Evolutionary conservation across 2,113 vertebrate species (phyloP), one percentile per base, ranked within the genome.

Genomic region (Antigone vipio): DNA sequence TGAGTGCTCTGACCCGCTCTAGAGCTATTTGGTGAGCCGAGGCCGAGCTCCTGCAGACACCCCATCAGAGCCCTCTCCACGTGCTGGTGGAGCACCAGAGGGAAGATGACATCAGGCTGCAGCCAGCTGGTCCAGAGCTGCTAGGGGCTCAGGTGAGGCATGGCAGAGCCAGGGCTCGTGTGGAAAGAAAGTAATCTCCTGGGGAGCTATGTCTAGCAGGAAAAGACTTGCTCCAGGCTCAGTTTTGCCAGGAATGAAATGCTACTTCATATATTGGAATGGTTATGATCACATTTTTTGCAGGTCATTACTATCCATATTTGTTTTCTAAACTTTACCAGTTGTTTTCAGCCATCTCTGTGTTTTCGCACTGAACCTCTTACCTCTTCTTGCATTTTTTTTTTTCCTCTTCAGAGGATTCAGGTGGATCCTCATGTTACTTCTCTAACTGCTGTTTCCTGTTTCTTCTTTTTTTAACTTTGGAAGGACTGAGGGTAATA

Each of bases 1-100:
- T 78, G 44, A 75, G n/a, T 52, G 56, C 24, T 56, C 17, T 69
- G 40, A 47, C 22, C 20, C 2, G 2, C 21, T 75, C 29, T 38
- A 75, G 38, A 47, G 44, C 63, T 59, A 7, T 38, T 16, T 63
- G 55, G 16, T 52, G 55, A 80, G 17, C 38, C 29, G 1, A 79
- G 55, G 40, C 34, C 0, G 2, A 34, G 49, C 26, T 84, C 19
- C 12, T 1, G 3, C 0, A 2, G 45, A 12, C 8, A 12, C 16
- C 32, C 40, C 2, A 0, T 53, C n/a, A 49, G 50, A 52, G 30
- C 26, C 10, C 7, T 66, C 53, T 44, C 34, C 34, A 22, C 0
- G 1, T 1, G 3, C 29, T 68, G 27, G 12, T 82, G 26, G 44
- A 77, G 56, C 50, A 68, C 23, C 42, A 58, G 42, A 44, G 30